These are phyloP conservation scores for Himalopsyche anomala DNA, from an alignment of 2,888 invertebrate genomes.

Conservation along the genomic window DNA sequence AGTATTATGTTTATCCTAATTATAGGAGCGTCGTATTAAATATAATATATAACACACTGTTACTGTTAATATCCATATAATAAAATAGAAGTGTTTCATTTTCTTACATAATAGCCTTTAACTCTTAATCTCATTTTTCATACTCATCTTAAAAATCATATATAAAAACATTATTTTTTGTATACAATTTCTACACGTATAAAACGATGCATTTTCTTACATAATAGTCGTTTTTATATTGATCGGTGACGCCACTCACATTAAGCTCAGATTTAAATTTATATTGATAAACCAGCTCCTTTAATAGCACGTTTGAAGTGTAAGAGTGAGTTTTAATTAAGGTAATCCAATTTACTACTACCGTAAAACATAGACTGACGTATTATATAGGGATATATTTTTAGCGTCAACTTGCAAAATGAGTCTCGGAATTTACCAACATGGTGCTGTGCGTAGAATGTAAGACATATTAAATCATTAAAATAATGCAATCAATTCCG, in stretches of 20 bases:
- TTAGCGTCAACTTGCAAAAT: not conserved
- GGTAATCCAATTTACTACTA: constrained; percentile 7
- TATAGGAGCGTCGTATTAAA: too few relatives aligned
- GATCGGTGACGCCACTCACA: not conserved
- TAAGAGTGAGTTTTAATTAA: constrained; percentile 10
- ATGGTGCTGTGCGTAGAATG: not conserved
- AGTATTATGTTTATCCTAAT: too few relatives aligned
- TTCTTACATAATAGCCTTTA: too few relatives aligned
- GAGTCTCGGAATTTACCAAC: not conserved
- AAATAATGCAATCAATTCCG: constrained; percentile 9
- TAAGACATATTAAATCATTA: constrained; percentile 4
- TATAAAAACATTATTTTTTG: too few relatives aligned
- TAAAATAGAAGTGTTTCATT: too few relatives aligned
- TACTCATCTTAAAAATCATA: too few relatives aligned
- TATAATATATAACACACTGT: too few relatives aligned
- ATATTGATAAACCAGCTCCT: constrained; percentile 15
- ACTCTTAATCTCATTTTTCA: too few relatives aligned
- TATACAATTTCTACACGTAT: not conserved
- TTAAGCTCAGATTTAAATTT: not conserved
- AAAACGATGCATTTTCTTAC: not conserved
- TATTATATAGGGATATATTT: not conserved
- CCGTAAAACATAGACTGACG: constrained; percentile 5
- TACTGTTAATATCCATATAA: too few relatives aligned
- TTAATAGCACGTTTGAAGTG: constrained; percentile 18
- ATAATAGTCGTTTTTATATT: not conserved